Base-by-base conservation (phyloP, 2,797 vertebrate genomes). In the Bradypodion ventrale region DNA sequence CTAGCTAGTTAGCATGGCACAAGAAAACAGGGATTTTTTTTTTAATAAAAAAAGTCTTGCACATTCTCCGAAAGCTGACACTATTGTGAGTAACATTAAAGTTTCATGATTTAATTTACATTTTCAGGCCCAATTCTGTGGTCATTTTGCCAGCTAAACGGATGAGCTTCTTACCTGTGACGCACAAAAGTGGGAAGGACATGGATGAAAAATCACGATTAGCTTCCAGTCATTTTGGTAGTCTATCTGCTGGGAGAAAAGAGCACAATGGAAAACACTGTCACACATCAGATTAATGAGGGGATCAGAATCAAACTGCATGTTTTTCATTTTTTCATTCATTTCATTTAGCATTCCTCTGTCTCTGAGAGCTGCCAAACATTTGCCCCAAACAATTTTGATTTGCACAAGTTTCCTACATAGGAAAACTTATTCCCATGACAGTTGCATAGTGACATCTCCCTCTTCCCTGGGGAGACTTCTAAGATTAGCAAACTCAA, bases 201-300 rank as follows among this genome's bases (percentile, higher is more conserved):
- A 94, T 0, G 42, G 83, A 29, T 59, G 94, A 88, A 95, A 96
- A 40, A 97, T 83, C 5, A 89, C 94, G 85, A 97, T 94, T 76
- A 97, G 89, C 88, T 97, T 97, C 96, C 96, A 97, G 72, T 96
- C 94, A n/a, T 92, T 93, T 13, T 94, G 89, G 83, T 95, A 96
- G 80, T 96, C 90, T 74, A 95, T 83, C 82, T 81, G 60, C 96
- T 97, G 81, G 56, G 19, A 82, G 56, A 0, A 27, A 89, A 88
- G 29, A 80, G 69, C 82, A 84, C 49, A 90, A 79, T 69, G 29
- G 73, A 5, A 75, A 1, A 9, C 1, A 42, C n/a, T 52, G n/a
- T 78, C 85, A 90, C 44, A 25, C 56, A 74, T 13, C 7, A 63
- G 15, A 62, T 75, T 60, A 84, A 65, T 25, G 27, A 1, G 7